A percentile compares a stretch with the other conserved stretches of the same genome.
These are phyloP conservation scores for Otolemur garnettii DNA, from an alignment of 2,113 vertebrate genomes.

Conservation along the genomic window DNA sequence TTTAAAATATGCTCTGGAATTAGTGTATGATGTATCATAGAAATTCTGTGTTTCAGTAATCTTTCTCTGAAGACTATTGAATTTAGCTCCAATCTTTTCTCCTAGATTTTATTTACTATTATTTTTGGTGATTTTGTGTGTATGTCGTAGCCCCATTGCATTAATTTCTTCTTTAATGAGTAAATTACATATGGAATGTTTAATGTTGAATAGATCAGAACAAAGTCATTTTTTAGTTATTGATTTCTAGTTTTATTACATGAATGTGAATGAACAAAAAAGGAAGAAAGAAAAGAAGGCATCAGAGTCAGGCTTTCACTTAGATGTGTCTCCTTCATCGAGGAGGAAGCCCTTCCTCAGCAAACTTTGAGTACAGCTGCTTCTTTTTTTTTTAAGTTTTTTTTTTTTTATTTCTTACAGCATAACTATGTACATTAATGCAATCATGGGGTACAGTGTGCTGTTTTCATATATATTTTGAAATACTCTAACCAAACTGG, in stretches of 20 bases:
- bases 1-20: neutral
- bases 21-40: fast-evolving
- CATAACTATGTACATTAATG: too few relatives aligned
- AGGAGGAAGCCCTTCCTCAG: neutral
- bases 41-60: neutral
- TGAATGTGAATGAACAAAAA: fast-evolving
- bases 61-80: neutral
- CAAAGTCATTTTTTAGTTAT: fast-evolving
- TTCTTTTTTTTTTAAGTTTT: too few relatives aligned
- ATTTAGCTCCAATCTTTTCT: neutral
- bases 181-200: neutral
- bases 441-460: too few relatives aligned
- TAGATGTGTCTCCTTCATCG: fast-evolving
- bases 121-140: neutral
- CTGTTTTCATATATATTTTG: too few relatives aligned
- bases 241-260: neutral
- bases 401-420: too few relatives aligned
- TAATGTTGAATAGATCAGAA: neutral
- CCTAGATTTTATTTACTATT: neutral
- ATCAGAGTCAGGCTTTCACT: neutral
- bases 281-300: fast-evolving
- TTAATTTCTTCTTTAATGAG: neutral
- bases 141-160: fast-evolving
- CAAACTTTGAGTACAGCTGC: fast-evolving
- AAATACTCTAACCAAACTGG: too few relatives aligned